phyloP scores from a whole-genome alignment of 2,113 vertebrate genomes.

The Andinoacara biseriatus region DNA sequence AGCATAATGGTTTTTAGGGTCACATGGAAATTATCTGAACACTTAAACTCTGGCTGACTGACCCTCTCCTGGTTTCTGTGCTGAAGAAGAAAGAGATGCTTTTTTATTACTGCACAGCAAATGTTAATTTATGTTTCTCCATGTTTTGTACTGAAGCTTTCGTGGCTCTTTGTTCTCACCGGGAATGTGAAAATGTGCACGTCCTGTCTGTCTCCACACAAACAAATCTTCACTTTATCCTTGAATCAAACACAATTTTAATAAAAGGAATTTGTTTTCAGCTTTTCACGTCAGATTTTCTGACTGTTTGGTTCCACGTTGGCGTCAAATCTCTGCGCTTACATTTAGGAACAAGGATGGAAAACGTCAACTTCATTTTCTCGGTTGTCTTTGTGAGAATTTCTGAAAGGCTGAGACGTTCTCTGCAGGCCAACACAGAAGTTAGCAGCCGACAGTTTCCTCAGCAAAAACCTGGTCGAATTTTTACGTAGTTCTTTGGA shows the following conservation, averaged over 20 bases:
- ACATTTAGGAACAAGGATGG: fast-evolving
- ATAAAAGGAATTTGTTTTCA: not conserved
- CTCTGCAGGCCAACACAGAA: too few relatives aligned
- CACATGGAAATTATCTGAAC: conserved; percentile 7
- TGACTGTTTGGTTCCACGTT: not conserved
- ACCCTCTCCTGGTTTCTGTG: not conserved
- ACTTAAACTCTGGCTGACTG: not conserved
- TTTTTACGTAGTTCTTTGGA: not conserved
- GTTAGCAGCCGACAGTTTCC: not conserved
- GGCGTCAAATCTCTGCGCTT: not conserved
- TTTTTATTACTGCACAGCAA: not conserved
- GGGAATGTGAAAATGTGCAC: not conserved
- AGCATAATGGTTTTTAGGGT: not conserved
- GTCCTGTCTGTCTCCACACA: not conserved
- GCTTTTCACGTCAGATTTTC: not conserved
- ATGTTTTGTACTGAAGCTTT: not conserved
- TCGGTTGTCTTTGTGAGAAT: too few relatives aligned
- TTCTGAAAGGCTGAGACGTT: too few relatives aligned
- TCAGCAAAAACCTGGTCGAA: not conserved
- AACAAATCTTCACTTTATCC: not conserved
- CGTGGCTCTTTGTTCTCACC: not conserved
- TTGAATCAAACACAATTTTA: not conserved
- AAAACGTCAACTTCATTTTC: not conserved
- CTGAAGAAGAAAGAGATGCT: not conserved
- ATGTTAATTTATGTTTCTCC: not conserved